These are phyloP conservation scores for Oryctolagus cuniculus DNA, from an alignment of 2,113 vertebrate genomes.

Conservation along the genomic window DNA sequence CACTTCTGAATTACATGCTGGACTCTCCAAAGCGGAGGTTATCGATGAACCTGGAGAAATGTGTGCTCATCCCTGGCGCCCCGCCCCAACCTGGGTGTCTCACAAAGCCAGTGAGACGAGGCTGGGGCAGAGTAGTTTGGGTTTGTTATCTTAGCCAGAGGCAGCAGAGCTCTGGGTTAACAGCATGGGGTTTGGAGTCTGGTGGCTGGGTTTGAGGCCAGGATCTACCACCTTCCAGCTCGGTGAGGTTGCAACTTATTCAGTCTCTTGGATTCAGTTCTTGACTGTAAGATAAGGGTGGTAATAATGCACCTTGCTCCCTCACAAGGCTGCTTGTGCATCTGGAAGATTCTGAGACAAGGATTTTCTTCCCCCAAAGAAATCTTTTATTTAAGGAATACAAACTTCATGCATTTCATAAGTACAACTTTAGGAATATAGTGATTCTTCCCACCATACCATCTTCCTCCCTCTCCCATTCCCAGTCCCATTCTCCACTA, in stretches of 20 bases:
- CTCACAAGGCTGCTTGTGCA: background rate
- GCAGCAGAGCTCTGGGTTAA: background rate
- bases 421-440: too few relatives aligned
- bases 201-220: background rate
- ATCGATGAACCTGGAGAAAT: background rate
- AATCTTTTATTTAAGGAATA: too few relatives aligned
- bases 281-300: background rate
- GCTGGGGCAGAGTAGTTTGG: background rate
- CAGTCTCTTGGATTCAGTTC: background rate
- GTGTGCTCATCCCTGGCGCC: background rate
- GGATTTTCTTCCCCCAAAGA: background rate
- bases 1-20: conserved; percentile 21
- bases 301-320: background rate
- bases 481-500: too few relatives aligned
- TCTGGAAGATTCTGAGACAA: background rate
- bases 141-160: background rate
- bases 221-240: background rate
- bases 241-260: background rate
- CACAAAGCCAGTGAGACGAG: background rate
- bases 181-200: background rate
- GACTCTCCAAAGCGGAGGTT: conserved; percentile 38
- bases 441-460: too few relatives aligned
- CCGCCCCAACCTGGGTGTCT: background rate
- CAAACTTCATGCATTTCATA: too few relatives aligned
- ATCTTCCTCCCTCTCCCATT: too few relatives aligned